Base-by-base conservation (phyloP, 1,140 invertebrate genomes). In the Bombus pyrosoma region DNA sequence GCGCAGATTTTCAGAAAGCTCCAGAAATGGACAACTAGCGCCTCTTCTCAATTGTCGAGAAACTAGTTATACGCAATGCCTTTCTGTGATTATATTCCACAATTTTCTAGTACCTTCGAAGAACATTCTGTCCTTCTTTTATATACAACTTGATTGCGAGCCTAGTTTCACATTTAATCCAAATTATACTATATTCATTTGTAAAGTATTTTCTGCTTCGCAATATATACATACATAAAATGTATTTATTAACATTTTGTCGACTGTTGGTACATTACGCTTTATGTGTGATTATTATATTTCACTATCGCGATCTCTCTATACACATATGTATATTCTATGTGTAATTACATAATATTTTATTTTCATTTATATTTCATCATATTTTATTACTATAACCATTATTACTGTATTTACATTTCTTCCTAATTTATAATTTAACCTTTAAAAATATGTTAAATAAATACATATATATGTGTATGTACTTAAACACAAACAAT, bases 1-100 rank as follows among this genome's bases (percentile, higher is more conserved):
- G 90, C 79, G 86, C 71, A 82, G 80, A 53, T 64, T 82, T 84
- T 83, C 83, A 73, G 90, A 91, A 91, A 83, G 90, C 87, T 91
- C 90, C 72, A 86, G 89, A 91, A 90, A 89, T 82, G 72, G 53
- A 86, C 88, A 69, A 53, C 80, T 53, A 90, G 86, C 89, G 89
- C 88, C 83, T 15, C 85, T 57, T 68, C 59, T 68, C 41, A 75
- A 64, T 87, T 59, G 41, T 28, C 57, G 18, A 8, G 69, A 68
- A 87, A 86, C 81, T 74, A 81, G 59, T 74, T 66, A 13, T 53
- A 53, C 28, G 69, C 41, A 34, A 43, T 75, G 57, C 12, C n/a
- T 75, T 72, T 25, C 22, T 62, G 18, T 18, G 59, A 43, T 57
- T 79, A 71, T 47, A 28, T 68, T 77, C 80, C 3, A 79, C 43